Evolutionary conservation across 2,797 vertebrate genomes (phyloP), one percentile per base, ranked within the genome.

Genomic region (Bucorvus abyssinicus): DNA sequence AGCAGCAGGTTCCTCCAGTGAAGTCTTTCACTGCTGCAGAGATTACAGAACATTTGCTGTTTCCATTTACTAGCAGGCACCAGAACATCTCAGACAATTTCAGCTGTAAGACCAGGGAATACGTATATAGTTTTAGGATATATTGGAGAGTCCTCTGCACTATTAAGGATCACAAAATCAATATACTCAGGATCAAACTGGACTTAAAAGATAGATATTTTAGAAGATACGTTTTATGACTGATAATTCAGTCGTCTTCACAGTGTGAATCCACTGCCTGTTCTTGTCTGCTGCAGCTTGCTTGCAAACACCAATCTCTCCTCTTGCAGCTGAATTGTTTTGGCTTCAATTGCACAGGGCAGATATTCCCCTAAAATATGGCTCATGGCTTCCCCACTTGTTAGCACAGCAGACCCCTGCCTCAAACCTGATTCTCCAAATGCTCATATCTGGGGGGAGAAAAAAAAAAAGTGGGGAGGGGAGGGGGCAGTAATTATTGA

Each of bases 41-140:
- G 73, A 75, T 94, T 81, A 76, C 65, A 91, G 71, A 87, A 77
- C 14, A 64, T 91, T 94, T 91, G 32, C 84, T 88, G 27, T 69
- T 90, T 88, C 94, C 53, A 64, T 84, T 94, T 93, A 79, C 60
- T 77, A 34, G n/a, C 75, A 74, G 34, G 42, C 14, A 52, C 5
- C 67, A 79, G 86, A 89, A 84, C 16, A 34, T 29, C 77, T 78
- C n/a, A 42, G 60, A 57, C 36, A 76, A 82, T 85, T 84, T 87
- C 49, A 49, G 16, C 40, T 93, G 19, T 86, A 80, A 95, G 87
- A 32, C n/a, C 47, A 76, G 20, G 30, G 22, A 68, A 70, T 77
- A 8, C n/a, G 32, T 26, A 10, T 8, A 34, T 21, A 34, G 5
- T n/a, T 76, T 86, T 65, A 56, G 50, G 34, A 74, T 47, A 9